phyloP scores from a whole-genome alignment of 2,113 vertebrate genomes.

The Anguilla japonica region DNA sequence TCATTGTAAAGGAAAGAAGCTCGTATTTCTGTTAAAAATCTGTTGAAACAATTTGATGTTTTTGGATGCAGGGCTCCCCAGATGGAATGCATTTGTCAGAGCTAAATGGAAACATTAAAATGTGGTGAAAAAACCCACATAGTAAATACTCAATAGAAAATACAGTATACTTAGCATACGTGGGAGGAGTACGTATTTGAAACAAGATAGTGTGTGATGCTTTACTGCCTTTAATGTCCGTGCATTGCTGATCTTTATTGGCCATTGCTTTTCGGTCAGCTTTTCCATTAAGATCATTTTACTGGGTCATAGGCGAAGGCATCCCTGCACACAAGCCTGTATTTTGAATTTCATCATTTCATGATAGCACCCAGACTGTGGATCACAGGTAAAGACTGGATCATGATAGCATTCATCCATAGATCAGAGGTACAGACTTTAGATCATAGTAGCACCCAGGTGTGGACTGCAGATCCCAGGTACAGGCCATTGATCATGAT shows the following conservation, averaged over 20 bases:
- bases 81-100: neutral
- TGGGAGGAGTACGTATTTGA: neutral
- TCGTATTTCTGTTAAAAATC: conserved; percentile 1
- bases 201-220: neutral
- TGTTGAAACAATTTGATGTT: conserved; percentile 12
- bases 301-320: too few relatives aligned
- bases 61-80: neutral
- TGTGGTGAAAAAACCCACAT: neutral
- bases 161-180: neutral
- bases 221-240: neutral
- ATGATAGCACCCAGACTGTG: neutral
- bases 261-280: too few relatives aligned
- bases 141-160: neutral
- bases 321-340: too few relatives aligned
- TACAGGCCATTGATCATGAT: neutral
- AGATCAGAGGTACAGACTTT: neutral
- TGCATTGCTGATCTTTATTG: neutral
- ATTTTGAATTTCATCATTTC: neutral
- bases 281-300: too few relatives aligned
- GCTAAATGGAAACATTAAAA: conserved; percentile 1
- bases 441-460: neutral
- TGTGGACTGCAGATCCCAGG: neutral
- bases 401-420: neutral
- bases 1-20: neutral
- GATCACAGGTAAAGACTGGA: neutral